Percentiles rank a stretch among this genome's conserved stretches.
phyloP scores from a whole-genome alignment of 1,140 invertebrate species.

The Drosophila setifemur region DNA sequence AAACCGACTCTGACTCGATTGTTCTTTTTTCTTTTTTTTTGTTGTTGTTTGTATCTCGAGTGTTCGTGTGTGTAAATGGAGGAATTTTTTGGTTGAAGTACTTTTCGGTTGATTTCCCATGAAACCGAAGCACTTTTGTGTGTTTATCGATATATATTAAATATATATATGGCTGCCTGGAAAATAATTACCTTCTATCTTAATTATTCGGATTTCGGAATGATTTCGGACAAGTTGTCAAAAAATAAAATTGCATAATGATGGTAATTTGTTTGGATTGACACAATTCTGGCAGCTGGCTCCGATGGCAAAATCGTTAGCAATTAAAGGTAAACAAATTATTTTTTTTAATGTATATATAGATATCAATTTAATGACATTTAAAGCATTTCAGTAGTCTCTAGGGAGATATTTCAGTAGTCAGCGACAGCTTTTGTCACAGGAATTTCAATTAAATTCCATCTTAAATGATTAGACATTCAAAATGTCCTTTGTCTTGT shows the following conservation, averaged over 20 bases:
- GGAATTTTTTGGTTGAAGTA: neutral
- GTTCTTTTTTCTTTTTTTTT: neutral
- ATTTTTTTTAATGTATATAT: neutral
- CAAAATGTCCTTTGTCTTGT: constrained; percentile 39
- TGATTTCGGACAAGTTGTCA: constrained; percentile 24
- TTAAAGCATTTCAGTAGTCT: constrained; percentile 10
- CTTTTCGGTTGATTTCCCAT: neutral
- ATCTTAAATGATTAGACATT: constrained; percentile 48
- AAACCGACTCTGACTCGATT: neutral
- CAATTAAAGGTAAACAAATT: neutral
- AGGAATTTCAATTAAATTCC: constrained; percentile 46
- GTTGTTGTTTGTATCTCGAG: too few species aligned
- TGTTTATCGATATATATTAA: constrained; percentile 5
- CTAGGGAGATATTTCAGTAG: neutral
- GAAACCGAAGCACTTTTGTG: constrained; percentile 3
- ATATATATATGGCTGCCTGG: neutral
- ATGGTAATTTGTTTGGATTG: neutral
- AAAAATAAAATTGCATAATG: constrained; percentile 9
- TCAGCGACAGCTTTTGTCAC: constrained; percentile 9
- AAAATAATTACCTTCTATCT: constrained; percentile 27
- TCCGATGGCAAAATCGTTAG: neutral
- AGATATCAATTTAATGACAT: constrained; percentile 20
- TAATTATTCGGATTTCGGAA: constrained; percentile 34
- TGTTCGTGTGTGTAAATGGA: neutral
- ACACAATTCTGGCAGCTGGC: neutral